Conservation (phyloP, 2,113 vertebrate genomes). For the Scomber japonicus region DNA sequence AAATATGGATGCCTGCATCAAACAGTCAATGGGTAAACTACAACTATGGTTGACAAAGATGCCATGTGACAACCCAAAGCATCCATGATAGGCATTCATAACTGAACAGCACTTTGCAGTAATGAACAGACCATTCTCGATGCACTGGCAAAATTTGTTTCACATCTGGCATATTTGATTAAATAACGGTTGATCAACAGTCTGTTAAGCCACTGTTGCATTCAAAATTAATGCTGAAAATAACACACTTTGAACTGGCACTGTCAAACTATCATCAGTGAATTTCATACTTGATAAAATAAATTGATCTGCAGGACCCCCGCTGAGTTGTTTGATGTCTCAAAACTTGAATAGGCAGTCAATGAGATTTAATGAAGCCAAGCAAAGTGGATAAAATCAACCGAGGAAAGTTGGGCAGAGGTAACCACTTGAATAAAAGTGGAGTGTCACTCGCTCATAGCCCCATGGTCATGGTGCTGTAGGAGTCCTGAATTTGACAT, state of each 20-base stretch:
- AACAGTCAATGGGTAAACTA: not conserved
- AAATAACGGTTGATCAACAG: not conserved
- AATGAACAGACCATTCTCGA: not conserved
- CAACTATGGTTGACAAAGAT: not conserved
- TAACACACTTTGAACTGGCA: slow-evolving; percentile 15
- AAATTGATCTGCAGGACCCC: not conserved
- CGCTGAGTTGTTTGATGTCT: slow-evolving; percentile 21
- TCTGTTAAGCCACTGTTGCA: not conserved
- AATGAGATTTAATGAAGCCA: slow-evolving; percentile 25
- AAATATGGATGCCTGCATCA: not conserved
- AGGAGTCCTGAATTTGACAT: slow-evolving; percentile 10
- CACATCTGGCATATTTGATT: not conserved
- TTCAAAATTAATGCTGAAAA: not conserved
- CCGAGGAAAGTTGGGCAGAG: slow-evolving; percentile 11
- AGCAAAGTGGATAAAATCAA: slow-evolving; percentile 40
- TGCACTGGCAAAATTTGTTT: not conserved
- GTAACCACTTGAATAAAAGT: not conserved
- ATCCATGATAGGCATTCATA: not conserved
- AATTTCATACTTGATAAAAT: slow-evolving; percentile 29
- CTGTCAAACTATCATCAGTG: not conserved
- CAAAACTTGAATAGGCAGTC: slow-evolving; percentile 15
- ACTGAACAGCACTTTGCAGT: not conserved
- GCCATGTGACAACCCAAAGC: not conserved
- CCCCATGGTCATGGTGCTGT: not conserved
- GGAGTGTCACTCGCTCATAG: slow-evolving; percentile 9